Conservation (phyloP, 2,888 invertebrate genomes). For the Orthosia incerta region DNA sequence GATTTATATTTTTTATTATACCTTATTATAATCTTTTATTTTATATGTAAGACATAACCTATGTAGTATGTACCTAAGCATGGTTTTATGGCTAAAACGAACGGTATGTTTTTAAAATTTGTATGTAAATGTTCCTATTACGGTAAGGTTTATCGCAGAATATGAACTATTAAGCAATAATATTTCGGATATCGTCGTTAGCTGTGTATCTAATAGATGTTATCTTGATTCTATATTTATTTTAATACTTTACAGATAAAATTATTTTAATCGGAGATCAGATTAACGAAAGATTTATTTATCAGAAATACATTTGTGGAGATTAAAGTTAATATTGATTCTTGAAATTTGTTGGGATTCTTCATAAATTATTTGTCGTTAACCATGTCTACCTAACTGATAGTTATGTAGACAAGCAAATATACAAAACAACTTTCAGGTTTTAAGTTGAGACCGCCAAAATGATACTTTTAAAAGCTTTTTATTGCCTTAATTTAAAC, state of each 20-base stretch:
- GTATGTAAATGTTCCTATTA: constrained; percentile 77
- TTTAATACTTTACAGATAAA: constrained; percentile 49
- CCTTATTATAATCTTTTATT: constrained; percentile 85
- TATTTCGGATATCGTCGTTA: constrained; percentile 70
- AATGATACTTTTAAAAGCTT: too few relatives aligned
- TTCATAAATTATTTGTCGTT: background rate
- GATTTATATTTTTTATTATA: constrained; percentile 89
- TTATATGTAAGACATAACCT: constrained; percentile 80
- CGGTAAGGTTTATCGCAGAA: constrained; percentile 69
- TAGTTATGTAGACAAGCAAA: background rate
- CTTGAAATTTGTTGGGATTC: background rate
- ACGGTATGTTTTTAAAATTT: constrained; percentile 76
- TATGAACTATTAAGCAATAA: constrained; percentile 74
- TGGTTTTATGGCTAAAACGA: constrained; percentile 81
- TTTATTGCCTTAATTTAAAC: too few relatives aligned
- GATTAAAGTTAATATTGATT: constrained; percentile 33
- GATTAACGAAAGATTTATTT: constrained; percentile 36
- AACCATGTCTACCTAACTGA: background rate
- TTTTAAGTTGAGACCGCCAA: background rate
- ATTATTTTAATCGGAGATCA: constrained; percentile 46
- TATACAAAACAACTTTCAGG: background rate
- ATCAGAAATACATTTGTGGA: background rate
- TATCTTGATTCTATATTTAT: constrained; percentile 70
- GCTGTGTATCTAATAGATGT: constrained; percentile 63
- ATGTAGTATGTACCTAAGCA: constrained; percentile 77